Evolutionary conservation across 2,888 invertebrate genomes (phyloP).

Genomic region (Diarsia mendica): DNA sequence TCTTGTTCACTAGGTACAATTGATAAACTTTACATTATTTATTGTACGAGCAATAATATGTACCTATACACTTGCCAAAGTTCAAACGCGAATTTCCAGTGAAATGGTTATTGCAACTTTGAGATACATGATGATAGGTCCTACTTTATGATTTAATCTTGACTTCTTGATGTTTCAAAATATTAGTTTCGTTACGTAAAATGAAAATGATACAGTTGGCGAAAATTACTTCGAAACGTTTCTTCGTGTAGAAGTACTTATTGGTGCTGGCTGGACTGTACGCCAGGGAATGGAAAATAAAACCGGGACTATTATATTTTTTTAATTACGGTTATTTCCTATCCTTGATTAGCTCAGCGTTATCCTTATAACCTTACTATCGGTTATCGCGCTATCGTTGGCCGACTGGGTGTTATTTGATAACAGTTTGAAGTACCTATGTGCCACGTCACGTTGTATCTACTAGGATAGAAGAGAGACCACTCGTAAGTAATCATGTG

Average conservation of each 20-base stretch:
- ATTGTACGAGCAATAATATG: not conserved
- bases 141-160: too few species aligned
- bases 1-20: conserved; percentile 18
- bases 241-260: too few species aligned
- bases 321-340: not conserved
- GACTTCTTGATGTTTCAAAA: too few species aligned
- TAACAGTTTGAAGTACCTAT: conserved; percentile 18
- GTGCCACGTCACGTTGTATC: conserved; percentile 11
- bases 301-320: conserved; percentile 4
- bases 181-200: too few species aligned
- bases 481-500: conserved; percentile 18
- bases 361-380: conserved; percentile 32
- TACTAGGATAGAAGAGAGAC: not conserved
- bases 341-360: conserved; percentile 2
- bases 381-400: conserved; percentile 25
- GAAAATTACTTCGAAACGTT: too few species aligned
- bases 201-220: too few species aligned
- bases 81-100: too few species aligned
- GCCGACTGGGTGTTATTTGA: conserved; percentile 7
- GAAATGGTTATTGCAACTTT: too few species aligned
- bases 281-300: not conserved
- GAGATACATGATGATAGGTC: too few species aligned
- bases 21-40: conserved; percentile 14
- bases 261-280: not conserved
- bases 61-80: too few species aligned